Evolutionary conservation across 2,797 vertebrate species (phyloP).

Genomic region (Peromyscus nudipes): DNA sequence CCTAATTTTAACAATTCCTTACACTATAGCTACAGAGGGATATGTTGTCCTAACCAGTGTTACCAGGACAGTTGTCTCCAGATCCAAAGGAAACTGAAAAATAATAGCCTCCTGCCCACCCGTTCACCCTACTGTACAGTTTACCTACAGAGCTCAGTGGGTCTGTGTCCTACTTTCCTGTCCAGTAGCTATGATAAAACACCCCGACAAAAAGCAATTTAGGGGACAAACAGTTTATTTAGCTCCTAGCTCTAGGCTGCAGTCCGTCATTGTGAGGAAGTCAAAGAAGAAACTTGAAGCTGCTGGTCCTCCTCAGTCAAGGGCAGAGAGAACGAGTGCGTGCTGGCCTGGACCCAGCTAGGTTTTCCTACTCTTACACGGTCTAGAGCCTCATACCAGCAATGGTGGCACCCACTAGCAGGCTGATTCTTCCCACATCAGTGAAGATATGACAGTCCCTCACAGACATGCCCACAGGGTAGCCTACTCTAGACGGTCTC

Average conservation of each 20-base stretch:
- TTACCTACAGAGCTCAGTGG: not conserved
- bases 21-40: not conserved
- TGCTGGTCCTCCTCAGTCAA: not conserved
- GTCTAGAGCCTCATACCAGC: not conserved
- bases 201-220: too few relatives aligned
- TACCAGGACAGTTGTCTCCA: constrained; percentile 1
- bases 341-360: not conserved
- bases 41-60: not conserved
- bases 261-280: not conserved
- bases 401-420: too few relatives aligned
- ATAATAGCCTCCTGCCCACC: not conserved
- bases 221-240: not conserved
- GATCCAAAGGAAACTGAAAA: constrained; percentile 49
- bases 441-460: not conserved
- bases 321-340: not conserved
- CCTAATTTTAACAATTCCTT: constrained; percentile 19
- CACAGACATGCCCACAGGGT: not conserved
- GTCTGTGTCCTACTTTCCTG: not conserved
- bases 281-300: not conserved
- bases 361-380: not conserved
- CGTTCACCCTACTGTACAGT: not conserved
- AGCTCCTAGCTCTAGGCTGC: not conserved
- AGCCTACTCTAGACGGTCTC: not conserved
- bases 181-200: not conserved
- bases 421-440: not conserved